A percentile compares a stretch with the other conserved stretches of the same genome.
These are phyloP conservation scores for Theonella swinhoei DNA, from an alignment of 37 sponge, comb jelly and placozoan species.

Conservation along the genomic window DNA sequence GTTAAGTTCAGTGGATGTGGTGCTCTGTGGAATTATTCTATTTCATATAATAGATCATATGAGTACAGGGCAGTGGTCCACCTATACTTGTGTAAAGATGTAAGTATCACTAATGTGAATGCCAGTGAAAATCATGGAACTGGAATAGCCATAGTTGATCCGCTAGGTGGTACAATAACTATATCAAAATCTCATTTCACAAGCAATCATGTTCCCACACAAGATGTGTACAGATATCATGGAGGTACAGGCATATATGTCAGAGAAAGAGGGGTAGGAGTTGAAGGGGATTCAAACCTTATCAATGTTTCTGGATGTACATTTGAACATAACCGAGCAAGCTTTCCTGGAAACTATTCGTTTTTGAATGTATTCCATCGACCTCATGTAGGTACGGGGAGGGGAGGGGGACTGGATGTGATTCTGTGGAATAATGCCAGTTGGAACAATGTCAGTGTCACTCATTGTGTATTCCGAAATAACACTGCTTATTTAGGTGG, in stretches of 20 bases:
- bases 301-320: not conserved
- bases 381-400: not conserved
- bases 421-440: not conserved
- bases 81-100: not conserved
- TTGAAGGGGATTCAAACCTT: not conserved
- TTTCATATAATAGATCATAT: not conserved
- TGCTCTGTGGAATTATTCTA: not conserved
- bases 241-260: constrained; percentile 9
- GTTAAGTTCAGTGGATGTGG: not conserved
- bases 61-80: not conserved
- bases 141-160: not conserved
- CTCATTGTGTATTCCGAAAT: not conserved
- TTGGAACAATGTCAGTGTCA: not conserved
- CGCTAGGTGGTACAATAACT: not conserved
- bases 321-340: not conserved
- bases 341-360: not conserved
- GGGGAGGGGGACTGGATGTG: not conserved
- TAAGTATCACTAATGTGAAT: not conserved
- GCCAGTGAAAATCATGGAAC: not conserved
- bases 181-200: not conserved
- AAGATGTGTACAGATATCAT: not conserved
- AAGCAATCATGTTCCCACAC: not conserved
- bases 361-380: not conserved
- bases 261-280: not conserved
- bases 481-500: constrained; percentile 19